Evolutionary conservation across 1,140 invertebrate genomes (phyloP), one percentile per base, ranked within the genome.

Genomic region (Hyles euphorbiae): DNA sequence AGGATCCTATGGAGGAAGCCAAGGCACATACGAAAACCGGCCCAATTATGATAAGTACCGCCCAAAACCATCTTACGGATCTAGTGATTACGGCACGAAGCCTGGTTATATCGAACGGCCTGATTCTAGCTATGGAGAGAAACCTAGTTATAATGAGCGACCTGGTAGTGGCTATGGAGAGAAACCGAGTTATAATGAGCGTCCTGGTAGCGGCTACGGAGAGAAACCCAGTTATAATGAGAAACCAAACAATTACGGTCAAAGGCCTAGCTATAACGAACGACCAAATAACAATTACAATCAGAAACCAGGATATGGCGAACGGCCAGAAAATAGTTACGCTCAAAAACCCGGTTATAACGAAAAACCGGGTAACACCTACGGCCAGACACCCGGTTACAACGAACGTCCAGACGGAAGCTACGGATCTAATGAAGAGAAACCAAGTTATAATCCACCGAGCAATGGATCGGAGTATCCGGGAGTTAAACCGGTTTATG

Each of bases 401-500:
- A 67, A 55, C 32, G 52, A 63, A 61, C 63, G 32, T 48, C 56
- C 34, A 43, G 49, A 7, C 36, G 36, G 36, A 5, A 40, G 36
- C 36, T 55, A 64, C 22, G 34, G 8, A 48, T 52, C 36, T 47
- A 63, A 51, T 48, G n/a, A 48, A 12, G n/a, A 48, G 3, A 54
- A 54, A 44, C 53, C 53, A 12, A 54, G 3, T 34, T 22, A 40
- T 6, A 36, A 44, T 2, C 22, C 36, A 32, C n/a, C n/a, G 40
- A 44, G 12, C 32, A 44, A 45, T 53, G 34, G 34, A 5, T 22
- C 53, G 10, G 11, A 8, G 3, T 54, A 54, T 34, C 70, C 72
- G 8, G 61, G 68, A 53, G 60, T 81, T 3, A 83, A 74, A 56
- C 82, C 84, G 34, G 83, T 86, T 22, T 86, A 86, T 53, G 85